These are phyloP conservation scores for Nymphalis urticae DNA, from an alignment of 2,888 invertebrate species.

Conservation along the genomic window DNA sequence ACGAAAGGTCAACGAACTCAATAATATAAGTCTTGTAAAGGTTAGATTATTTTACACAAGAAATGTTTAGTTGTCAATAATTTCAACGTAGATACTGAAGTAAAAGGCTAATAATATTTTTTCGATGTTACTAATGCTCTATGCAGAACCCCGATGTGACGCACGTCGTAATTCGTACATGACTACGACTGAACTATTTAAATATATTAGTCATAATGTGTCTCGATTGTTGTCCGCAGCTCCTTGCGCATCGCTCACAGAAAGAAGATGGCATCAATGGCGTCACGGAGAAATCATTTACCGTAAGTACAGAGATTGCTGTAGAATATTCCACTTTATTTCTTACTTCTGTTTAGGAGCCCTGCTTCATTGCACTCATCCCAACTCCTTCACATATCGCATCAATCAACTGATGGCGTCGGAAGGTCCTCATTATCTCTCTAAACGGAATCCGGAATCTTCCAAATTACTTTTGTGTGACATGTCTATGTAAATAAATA, in stretches of 20 bases:
- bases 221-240: slow-evolving; percentile 71
- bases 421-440: too few relatives aligned
- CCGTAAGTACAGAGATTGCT: slow-evolving; percentile 63
- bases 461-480: neutral
- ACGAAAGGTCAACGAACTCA: too few relatives aligned
- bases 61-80: too few relatives aligned
- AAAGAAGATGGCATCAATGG: slow-evolving; percentile 87
- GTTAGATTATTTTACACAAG: too few relatives aligned
- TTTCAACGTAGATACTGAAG: too few relatives aligned
- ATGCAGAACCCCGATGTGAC: neutral
- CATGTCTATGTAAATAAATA: neutral
- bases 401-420: too few relatives aligned
- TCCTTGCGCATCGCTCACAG: slow-evolving; percentile 85
- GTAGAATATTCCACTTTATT: too few relatives aligned
- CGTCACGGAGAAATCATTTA: slow-evolving; percentile 85
- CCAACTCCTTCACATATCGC: too few relatives aligned
- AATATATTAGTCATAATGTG: neutral
- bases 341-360: too few relatives aligned
- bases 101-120: too few relatives aligned
- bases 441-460: neutral
- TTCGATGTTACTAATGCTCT: neutral
- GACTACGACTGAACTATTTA: neutral
- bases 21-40: too few relatives aligned
- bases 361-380: too few relatives aligned
- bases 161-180: neutral